A percentile compares a stretch with the other conserved stretches of the same genome.
Evolutionary conservation across 1,140 invertebrate genomes (phyloP).

Genomic region (Triops longicaudatus): DNA sequence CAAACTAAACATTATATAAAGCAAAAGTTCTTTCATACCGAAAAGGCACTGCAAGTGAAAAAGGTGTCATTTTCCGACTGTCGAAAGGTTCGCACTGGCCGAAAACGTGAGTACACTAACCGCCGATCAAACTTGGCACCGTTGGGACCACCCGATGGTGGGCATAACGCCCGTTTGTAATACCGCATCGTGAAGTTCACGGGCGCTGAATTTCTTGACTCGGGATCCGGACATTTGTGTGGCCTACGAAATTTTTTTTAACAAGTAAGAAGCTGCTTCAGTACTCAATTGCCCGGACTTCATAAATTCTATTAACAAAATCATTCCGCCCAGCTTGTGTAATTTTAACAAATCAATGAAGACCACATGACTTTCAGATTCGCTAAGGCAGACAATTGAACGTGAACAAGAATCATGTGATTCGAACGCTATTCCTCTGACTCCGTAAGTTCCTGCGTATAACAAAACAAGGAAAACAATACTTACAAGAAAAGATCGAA

Average conservation of each 20-base stretch:
- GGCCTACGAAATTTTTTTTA: constrained; percentile 48
- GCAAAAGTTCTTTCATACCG: constrained; percentile 44
- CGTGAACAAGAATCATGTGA: too few species aligned
- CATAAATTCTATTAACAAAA: too few species aligned
- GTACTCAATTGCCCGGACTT: background rate
- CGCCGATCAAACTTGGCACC: constrained; percentile 59
- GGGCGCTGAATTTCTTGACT: constrained; percentile 58
- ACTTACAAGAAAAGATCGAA: constrained; percentile 63
- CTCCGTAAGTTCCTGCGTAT: too few species aligned
- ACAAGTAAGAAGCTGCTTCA: background rate
- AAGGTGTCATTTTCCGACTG: constrained; percentile 64
- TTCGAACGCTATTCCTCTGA: too few species aligned
- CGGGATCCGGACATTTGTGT: constrained; percentile 86
- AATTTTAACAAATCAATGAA: background rate
- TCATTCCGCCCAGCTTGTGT: background rate
- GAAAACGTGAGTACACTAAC: constrained; percentile 80
- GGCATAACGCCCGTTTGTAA: constrained; percentile 33
- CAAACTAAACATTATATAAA: constrained; percentile 29
- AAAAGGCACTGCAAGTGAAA: constrained; percentile 72
- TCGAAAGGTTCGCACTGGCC: constrained; percentile 71
- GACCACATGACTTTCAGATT: background rate
- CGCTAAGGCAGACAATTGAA: too few species aligned
- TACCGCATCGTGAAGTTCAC: constrained; percentile 57
- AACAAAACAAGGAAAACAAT: background rate
- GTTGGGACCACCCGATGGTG: constrained; percentile 42